A percentile compares a stretch with the other conserved stretches of the same genome.
phyloP scores from a whole-genome alignment of 1,140 invertebrate species.

The Aphaenogaster rudis region DNA sequence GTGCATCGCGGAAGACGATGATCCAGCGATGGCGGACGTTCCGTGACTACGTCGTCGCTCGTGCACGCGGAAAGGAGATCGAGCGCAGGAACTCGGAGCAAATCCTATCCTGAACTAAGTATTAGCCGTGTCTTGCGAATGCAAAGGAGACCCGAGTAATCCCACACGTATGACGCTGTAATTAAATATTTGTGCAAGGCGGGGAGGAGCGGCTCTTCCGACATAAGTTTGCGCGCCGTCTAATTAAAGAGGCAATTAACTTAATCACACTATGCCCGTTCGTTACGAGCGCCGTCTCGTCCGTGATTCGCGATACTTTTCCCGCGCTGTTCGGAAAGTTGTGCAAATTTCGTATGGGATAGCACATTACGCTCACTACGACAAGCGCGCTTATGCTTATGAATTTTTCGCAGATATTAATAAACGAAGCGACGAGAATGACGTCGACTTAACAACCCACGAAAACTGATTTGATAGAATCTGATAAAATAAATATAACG shows the following conservation, averaged over 20 bases:
- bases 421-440: not conserved
- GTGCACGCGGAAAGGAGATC: constrained; percentile 18
- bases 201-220: constrained; percentile 58
- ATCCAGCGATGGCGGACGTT: not conserved
- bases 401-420: not conserved
- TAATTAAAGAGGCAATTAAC: constrained; percentile 83
- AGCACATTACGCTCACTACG: not conserved
- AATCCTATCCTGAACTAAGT: constrained; percentile 58
- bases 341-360: constrained; percentile 12
- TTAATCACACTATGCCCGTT: constrained; percentile 78
- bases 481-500: not conserved
- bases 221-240: constrained; percentile 70
- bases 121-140: constrained; percentile 57
- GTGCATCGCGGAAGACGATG: not conserved
- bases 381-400: not conserved
- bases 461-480: not conserved
- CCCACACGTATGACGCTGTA: constrained; percentile 76
- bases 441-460: not conserved
- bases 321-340: constrained; percentile 1
- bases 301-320: constrained; percentile 64
- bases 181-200: constrained; percentile 82
- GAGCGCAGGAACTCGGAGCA: constrained; percentile 45
- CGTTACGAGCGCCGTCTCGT: constrained; percentile 64
- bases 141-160: constrained; percentile 56
- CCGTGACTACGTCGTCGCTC: not conserved